These are phyloP conservation scores for Orthochromis malagaraziensis DNA, from an alignment of 2,113 vertebrate species.

Conservation along the genomic window DNA sequence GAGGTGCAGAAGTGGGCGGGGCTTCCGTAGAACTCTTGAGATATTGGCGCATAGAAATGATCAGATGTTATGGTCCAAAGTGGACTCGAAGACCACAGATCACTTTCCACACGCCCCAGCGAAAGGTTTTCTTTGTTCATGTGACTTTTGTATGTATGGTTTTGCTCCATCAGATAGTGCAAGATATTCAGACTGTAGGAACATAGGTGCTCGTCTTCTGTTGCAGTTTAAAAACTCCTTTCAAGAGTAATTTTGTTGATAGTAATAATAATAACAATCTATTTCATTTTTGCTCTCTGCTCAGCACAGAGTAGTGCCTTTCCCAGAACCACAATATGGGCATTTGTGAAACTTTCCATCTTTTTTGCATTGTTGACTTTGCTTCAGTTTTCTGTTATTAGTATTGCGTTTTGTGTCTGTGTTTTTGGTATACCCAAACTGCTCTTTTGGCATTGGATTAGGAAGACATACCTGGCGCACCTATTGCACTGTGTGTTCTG, in stretches of 20 bases:
- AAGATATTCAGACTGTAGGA: background rate
- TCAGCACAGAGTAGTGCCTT: background rate
- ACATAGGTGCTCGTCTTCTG: slow-evolving; percentile 5
- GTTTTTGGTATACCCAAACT: slow-evolving; percentile 40
- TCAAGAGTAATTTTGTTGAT: slow-evolving; percentile 9
- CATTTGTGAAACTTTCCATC: slow-evolving; percentile 33
- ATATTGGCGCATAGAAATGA: background rate
- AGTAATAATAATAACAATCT: background rate
- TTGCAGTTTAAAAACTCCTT: slow-evolving; percentile 19
- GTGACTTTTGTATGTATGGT: background rate
- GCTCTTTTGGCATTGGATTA: slow-evolving; percentile 37
- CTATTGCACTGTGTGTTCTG: slow-evolving; percentile 63
- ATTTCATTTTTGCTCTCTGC: background rate
- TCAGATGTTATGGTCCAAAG: background rate
- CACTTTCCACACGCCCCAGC: accelerated
- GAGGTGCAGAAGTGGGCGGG: background rate
- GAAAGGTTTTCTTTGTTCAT: background rate
- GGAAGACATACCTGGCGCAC: slow-evolving; percentile 68
- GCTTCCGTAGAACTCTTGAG: background rate
- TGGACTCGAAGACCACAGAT: background rate
- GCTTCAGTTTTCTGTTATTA: slow-evolving; percentile 11
- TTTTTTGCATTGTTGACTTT: slow-evolving; percentile 17
- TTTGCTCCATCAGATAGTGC: background rate
- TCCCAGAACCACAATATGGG: background rate
- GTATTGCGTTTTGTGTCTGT: slow-evolving; percentile 19